Base-by-base conservation (phyloP, 2,797 vertebrate species). In the Gymnoscopelus braueri region DNA sequence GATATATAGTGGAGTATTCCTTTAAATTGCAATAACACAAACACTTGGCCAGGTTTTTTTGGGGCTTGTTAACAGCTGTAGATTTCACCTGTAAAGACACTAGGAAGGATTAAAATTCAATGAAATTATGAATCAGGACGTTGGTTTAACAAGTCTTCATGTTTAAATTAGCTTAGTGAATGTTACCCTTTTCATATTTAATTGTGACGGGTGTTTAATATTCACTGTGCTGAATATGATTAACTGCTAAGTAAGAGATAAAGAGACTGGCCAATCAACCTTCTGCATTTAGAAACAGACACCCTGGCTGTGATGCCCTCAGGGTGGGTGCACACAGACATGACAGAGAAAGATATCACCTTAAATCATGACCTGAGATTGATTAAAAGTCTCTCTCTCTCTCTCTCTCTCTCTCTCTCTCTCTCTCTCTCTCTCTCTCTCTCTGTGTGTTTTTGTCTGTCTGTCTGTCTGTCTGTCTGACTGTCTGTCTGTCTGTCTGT, bases 51-150 rank as follows among this genome's bases (percentile, higher is more conserved):
- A 32, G 3, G 3, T 19, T 92, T 92, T 93, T 94, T 94, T 93
- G 91, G 91, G 91, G 87, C 94, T 93, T 92, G 55, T 94, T 93
- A 94, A 95, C 93, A 94, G 35, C 12, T 26, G 91, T 92, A 93
- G 91, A 93, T 94, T 95, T 95, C 93, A 96, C 94, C 92, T 94
- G 92, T 93, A 95, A 94, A 94, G 93, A 93, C 93, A 93, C 93
- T 93, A 93, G 92, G 93, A 80, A 91, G 93, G 94, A 95, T 95
- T 94, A 93, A 95, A 95, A 75, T 73, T 74, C 68, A 91, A 81
- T 92, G 91, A 95, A 95, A 95, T 95, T 70, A 82, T 79, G 70
- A 93, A 95, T 94, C 92, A 92, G 91, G 93, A 94, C 94, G 94
- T 50, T 29, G 4, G 3, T 95, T 94, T 93, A 94, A 94, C 92